Base-by-base conservation (phyloP, 2,797 vertebrate species). In the Hybognathus amarus region DNA sequence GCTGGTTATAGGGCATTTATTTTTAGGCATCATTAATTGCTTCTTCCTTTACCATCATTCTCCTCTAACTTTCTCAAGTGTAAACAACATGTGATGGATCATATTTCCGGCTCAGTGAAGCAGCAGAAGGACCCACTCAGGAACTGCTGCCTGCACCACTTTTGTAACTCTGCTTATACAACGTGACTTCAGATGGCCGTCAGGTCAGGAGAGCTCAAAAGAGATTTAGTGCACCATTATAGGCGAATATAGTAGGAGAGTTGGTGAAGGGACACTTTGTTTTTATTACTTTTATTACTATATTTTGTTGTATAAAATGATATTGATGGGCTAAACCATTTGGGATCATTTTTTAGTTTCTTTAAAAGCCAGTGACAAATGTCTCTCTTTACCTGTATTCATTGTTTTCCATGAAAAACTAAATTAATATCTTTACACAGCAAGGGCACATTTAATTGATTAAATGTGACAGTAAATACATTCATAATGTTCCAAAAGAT, bases 91-190 rank as follows among this genome's bases (percentile, higher is more conserved):
- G 73, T 77, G 50, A 64, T 83, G 33, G 64, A 83, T 69, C 66
- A 40, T 47, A 56, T 77, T 77, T 61, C 81, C 9, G 3, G 47
- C 36, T 33, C 24, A 30, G 50, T 1, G 11, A 54, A 61, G 50
- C 17, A 2, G 42, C 61, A 56, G 33, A 68, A n/a, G 71, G 63
- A 82, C 81, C 45, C 9, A 36, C 71, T 83, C 40, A 36, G 40
- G n/a, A 38, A n/a, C 50, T 33, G 64, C 61, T 56, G 61, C 18
- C 80, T 67, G 63, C 24, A 7, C 18, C 64, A 61, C 50, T 71
- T 83, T 38, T 71, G 66, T 83, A 83, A 78, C 64, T 67, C 67
- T 38, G 64, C 64, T 83, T 70, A 78, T 69, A 77, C 50, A 83
- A 83, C 67, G 36, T n/a, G 52, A 50, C 54, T 69, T 69, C 67